Conservation (phyloP, 2,888 invertebrate species). For the Germaria angustata region DNA sequence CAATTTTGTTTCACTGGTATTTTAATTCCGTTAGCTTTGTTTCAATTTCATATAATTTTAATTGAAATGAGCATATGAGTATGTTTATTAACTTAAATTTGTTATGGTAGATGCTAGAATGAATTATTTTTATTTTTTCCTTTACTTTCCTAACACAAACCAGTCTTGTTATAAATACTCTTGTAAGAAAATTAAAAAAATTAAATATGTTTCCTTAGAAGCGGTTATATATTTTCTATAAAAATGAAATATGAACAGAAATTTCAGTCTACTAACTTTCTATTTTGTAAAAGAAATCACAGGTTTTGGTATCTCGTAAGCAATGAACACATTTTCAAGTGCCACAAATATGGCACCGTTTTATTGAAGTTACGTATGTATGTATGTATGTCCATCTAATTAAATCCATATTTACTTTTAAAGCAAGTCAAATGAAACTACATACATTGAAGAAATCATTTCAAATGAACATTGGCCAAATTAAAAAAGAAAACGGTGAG, state of each 20-base stretch:
- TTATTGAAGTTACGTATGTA: constrained; percentile 36
- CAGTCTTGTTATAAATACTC: too few species aligned
- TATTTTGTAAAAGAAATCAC: constrained; percentile 7
- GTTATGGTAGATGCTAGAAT: too few species aligned
- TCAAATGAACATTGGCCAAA: constrained; percentile 1
- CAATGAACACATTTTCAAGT: constrained; percentile 47
- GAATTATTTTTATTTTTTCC: too few species aligned
- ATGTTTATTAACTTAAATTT: too few species aligned
- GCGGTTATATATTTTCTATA: neutral
- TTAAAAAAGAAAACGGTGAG: constrained; percentile 17
- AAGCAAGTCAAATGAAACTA: constrained; percentile 2
- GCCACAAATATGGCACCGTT: constrained; percentile 56
- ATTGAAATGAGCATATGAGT: too few species aligned
- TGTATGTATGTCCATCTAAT: constrained; percentile 39
- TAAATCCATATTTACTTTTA: constrained; percentile 46
- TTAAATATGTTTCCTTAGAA: neutral
- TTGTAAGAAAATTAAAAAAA: too few species aligned
- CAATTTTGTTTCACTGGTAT: too few species aligned
- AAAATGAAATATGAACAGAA: neutral
- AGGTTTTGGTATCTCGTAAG: neutral
- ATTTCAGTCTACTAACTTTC: constrained; percentile 7
- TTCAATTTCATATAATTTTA: too few species aligned
- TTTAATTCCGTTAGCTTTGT: too few species aligned
- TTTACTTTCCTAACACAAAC: too few species aligned
- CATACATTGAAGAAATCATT: neutral